phyloP scores from a whole-genome alignment of 2,888 invertebrate species.

The Caenorhabditis virilis region DNA sequence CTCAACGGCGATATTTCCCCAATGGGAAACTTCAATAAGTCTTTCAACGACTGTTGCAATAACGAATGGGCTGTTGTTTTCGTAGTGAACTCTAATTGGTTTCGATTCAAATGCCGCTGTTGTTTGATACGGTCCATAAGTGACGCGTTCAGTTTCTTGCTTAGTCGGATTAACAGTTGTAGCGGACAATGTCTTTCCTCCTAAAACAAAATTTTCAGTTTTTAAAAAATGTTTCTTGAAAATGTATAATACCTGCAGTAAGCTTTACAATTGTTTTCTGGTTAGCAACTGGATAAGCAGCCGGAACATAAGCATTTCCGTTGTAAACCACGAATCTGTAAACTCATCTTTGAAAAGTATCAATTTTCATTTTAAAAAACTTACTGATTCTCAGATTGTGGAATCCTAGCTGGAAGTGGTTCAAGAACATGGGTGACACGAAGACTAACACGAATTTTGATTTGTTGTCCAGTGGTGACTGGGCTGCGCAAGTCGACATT shows the following conservation, averaged over 20 bases:
- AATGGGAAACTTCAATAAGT: constrained; percentile 92
- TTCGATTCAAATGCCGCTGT: constrained; percentile 75
- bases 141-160: constrained; percentile 81
- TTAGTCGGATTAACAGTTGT: constrained; percentile 76
- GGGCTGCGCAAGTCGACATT: constrained; percentile 53
- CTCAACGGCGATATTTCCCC: constrained; percentile 93
- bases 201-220: no score
- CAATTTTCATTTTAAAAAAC: constrained; percentile 12
- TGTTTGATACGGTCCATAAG: constrained; percentile 86
- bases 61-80: constrained; percentile 93
- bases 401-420: constrained; percentile 86
- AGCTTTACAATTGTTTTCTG: constrained; percentile 81
- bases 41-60: constrained; percentile 85
- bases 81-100: constrained; percentile 84
- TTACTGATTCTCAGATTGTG: constrained; percentile 87
- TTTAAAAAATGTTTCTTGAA: no score
- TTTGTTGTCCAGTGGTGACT: constrained; percentile 50
- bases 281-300: constrained; percentile 80
- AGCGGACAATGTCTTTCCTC: constrained; percentile 43
- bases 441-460: constrained; percentile 74
- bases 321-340: constrained; percentile 79
- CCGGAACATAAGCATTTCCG: constrained; percentile 83
- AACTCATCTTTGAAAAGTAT: no score
- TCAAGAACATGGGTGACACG: constrained; percentile 79
- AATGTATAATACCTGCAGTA: no score